These are phyloP conservation scores for Torymus tubicola DNA, from an alignment of 2,888 invertebrate species.

Conservation along the genomic window DNA sequence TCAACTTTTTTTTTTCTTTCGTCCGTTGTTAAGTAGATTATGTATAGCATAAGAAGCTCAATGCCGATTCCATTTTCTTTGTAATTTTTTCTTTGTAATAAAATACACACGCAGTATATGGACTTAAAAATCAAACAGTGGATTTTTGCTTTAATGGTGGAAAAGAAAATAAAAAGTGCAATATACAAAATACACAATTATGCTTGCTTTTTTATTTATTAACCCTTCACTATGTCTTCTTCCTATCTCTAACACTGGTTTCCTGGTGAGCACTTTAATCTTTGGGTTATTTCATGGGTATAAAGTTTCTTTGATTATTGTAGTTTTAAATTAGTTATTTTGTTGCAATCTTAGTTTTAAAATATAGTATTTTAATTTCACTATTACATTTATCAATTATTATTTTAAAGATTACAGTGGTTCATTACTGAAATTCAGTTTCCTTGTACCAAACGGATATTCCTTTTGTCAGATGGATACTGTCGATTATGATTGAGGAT, in stretches of 20 bases:
- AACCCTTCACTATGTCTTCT: constrained; percentile 67
- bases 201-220: constrained; percentile 74
- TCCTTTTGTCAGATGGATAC: no score
- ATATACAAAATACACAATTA: constrained; percentile 65
- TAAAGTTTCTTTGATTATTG: constrained; percentile 18
- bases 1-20: constrained; percentile 46
- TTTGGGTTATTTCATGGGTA: constrained; percentile 42
- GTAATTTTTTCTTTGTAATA: constrained; percentile 58
- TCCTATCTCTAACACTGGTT: constrained; percentile 69
- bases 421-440: constrained; percentile 10
- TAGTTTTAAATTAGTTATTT: constrained; percentile 31
- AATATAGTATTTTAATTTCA: no score
- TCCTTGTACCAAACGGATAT: no score
- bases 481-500: no score
- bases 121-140: constrained; percentile 28
- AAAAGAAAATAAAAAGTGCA: constrained; percentile 71
- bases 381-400: no score
- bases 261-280: constrained; percentile 60
- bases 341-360: constrained; percentile 46
- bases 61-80: constrained; percentile 63
- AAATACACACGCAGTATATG: constrained; percentile 38
- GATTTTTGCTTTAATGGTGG: constrained; percentile 53
- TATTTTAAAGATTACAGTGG: background rate
- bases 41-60: constrained; percentile 59
- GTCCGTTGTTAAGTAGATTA: constrained; percentile 51